Evolutionary conservation across 2,888 invertebrate genomes (phyloP), one percentile per base, ranked within the genome.

Genomic region (Priocnemis perturbator): DNA sequence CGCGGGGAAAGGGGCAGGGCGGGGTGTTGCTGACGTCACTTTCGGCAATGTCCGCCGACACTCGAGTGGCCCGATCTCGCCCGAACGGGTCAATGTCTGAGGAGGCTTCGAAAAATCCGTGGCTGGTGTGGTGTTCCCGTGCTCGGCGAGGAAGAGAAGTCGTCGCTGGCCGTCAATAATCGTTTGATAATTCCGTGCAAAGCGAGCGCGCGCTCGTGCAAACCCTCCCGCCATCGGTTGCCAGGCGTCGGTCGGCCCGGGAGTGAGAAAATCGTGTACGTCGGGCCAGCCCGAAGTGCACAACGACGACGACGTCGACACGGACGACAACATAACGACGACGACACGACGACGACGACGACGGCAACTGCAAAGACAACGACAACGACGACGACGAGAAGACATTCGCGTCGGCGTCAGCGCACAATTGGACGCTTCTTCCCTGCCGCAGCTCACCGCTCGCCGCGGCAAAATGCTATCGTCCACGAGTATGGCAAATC

Each of bases 61-160:
- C 89, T 91, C 91, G 92, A 90, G 90, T 91, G 90, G 90, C 86
- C 91, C 93, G 93, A 93, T 90, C 89, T 88, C 90, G 88, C 87
- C 93, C 94, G 93, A 94, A 92, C 90, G 90, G 91, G 91, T 91
- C 91, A 92, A 92, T 91, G 93, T 93, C 93, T 92, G 93, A 92
- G 82, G 79, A 91, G 88, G 91, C 90, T 90, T 89, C 90, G 90
- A 90, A 90, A 90, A 90, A 90, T 90, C 90, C 90, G 90, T 90
- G 90, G 90, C 89, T 90, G 89, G 90, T 90, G 90, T 90, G 90
- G 89, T 84, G 83, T 90, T 89, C 88, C 88, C 89, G 87, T 91
- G 76, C 74, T 77, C 77, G 75, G 71, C 70, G 74, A 74, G 74
- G 74, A 77, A 79, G 73, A 80, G 74, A 76, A 76, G 76, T 76